Evolutionary conservation across 2,113 vertebrate genomes (phyloP).

Genomic region (Psettodes erumei): DNA sequence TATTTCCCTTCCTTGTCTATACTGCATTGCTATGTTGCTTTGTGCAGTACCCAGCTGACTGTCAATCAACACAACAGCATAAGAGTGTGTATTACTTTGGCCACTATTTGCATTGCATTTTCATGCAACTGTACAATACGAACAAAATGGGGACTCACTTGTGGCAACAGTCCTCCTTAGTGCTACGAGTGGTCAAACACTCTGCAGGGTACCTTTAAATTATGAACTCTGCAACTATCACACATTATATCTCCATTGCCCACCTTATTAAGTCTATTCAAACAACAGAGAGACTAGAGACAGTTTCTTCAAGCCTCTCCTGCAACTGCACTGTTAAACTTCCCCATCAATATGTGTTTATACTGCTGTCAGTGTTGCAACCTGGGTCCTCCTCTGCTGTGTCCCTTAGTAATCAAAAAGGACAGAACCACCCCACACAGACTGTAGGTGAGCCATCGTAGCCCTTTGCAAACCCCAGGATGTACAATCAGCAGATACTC

Average conservation of each 20-base stretch:
- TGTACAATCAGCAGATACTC: constrained; percentile 38
- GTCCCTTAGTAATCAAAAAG: constrained; percentile 45
- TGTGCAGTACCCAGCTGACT: not conserved
- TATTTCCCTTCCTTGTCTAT: not conserved
- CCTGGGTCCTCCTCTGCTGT: constrained; percentile 19
- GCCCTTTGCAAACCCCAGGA: constrained; percentile 52
- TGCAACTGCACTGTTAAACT: constrained; percentile 61
- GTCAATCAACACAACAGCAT: not conserved
- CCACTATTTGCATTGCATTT: not conserved
- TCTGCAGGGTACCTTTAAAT: constrained; percentile 20
- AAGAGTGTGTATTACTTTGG: not conserved
- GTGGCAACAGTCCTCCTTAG: not conserved
- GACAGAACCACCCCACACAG: constrained; percentile 38
- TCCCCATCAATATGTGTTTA: constrained; percentile 72
- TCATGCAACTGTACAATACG: not conserved
- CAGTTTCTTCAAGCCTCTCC: constrained; percentile 53
- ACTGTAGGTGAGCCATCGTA: constrained; percentile 29
- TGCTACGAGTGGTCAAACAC: not conserved
- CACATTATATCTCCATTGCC: constrained; percentile 31
- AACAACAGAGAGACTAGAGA: constrained; percentile 38
- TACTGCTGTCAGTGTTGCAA: constrained; percentile 44
- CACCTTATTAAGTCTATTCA: constrained; percentile 52
- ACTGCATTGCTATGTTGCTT: not conserved
- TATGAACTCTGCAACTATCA: constrained; percentile 21
- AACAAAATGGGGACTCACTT: not conserved